Conservation (phyloP, 2,888 invertebrate genomes). For the Cataglyphis livida region DNA sequence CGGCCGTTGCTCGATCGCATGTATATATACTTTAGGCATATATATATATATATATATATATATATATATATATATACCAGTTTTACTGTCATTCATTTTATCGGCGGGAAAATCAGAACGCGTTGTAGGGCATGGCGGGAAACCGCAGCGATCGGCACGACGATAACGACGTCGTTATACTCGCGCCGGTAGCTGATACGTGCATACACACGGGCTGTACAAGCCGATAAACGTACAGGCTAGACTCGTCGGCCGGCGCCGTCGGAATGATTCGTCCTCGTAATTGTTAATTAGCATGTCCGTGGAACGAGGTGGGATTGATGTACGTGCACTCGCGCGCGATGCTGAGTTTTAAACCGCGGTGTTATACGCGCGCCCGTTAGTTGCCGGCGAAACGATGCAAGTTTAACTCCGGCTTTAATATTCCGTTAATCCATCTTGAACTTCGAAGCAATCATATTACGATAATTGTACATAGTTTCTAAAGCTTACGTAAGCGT, state of each 20-base stretch:
- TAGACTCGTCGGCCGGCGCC: conserved; percentile 74
- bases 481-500: not conserved
- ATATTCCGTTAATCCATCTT: conserved; percentile 30
- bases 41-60: no score
- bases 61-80: conserved; percentile 38
- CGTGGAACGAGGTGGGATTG: conserved; percentile 39
- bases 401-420: conserved; percentile 39
- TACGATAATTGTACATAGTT: not conserved
- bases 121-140: conserved; percentile 51
- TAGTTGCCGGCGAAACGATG: conserved; percentile 27
- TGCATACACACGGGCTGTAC: conserved; percentile 39
- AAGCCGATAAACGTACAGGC: conserved; percentile 71
- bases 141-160: conserved; percentile 61
- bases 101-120: conserved; percentile 70
- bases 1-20: conserved; percentile 26
- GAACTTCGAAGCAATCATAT: conserved; percentile 16
- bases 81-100: conserved; percentile 71
- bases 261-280: conserved; percentile 71
- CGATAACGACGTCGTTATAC: conserved; percentile 74
- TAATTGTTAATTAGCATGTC: conserved; percentile 78
- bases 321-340: not conserved
- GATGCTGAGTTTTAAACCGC: conserved; percentile 49
- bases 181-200: conserved; percentile 26
- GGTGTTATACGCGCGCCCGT: conserved; percentile 30
- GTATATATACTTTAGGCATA: no score